Evolutionary conservation across 1,140 invertebrate genomes (phyloP).

Genomic region (Gerris buenoi): DNA sequence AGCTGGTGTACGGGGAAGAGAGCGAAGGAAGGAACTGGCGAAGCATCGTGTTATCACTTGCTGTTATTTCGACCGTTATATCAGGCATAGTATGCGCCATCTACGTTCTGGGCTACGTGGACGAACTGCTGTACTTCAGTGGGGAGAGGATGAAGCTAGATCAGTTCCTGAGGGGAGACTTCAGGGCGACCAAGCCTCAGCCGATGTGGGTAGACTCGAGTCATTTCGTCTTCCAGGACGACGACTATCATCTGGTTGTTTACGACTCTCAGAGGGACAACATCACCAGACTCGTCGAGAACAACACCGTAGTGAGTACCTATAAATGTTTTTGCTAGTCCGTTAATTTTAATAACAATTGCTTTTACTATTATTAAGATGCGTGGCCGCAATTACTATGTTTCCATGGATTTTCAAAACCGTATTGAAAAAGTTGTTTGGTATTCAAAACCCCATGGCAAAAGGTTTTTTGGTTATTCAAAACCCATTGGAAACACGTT

Average conservation of each 20-base stretch:
- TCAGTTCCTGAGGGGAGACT: conserved; percentile 46
- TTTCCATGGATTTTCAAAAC: too few relatives aligned
- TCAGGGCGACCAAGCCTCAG: conserved; percentile 52
- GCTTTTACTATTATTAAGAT: too few relatives aligned
- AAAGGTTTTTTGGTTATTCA: too few relatives aligned
- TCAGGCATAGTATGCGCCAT: conserved; percentile 69
- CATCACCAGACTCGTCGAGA: conserved; percentile 59
- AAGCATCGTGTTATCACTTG: conserved; percentile 64
- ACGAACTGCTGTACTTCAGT: conserved; percentile 71
- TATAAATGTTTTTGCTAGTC: too few relatives aligned
- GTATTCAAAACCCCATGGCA: too few relatives aligned
- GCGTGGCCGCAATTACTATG: too few relatives aligned
- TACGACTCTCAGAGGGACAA: conserved; percentile 58
- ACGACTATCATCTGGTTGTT: conserved; percentile 60
- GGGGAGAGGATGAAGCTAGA: conserved; percentile 63
- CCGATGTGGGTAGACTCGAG: conserved; percentile 60
- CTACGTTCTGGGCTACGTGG: conserved; percentile 71
- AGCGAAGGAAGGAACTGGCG: conserved; percentile 73
- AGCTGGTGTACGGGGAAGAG: conserved; percentile 42
- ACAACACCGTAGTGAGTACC: conserved; percentile 65
- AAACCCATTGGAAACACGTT: too few relatives aligned
- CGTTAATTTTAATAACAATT: too few relatives aligned
- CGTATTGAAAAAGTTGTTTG: too few relatives aligned
- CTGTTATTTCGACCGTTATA: conserved; percentile 71
- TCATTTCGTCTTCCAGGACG: conserved; percentile 67